These are phyloP conservation scores for Electrona antarctica DNA, from an alignment of 2,113 vertebrate species.

Conservation along the genomic window DNA sequence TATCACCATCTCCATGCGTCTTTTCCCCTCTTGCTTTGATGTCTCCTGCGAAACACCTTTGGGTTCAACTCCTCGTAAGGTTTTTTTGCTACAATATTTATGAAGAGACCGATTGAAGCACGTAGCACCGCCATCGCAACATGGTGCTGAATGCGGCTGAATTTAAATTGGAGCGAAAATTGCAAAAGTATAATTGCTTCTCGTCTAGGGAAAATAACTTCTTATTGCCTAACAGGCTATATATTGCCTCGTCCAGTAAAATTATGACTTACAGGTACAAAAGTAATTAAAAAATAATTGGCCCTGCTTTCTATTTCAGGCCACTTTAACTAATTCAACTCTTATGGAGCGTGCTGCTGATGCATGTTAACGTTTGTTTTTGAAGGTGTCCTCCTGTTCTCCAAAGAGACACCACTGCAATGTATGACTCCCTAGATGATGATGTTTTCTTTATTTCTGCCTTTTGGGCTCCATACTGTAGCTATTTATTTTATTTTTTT, in stretches of 20 bases:
- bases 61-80: not conserved
- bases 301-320: not conserved
- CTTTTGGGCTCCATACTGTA: not conserved
- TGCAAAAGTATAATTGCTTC: conserved; percentile 12
- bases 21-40: too few species aligned
- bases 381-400: not conserved
- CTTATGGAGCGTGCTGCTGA: not conserved
- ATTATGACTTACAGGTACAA: conserved; percentile 2
- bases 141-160: conserved; percentile 5
- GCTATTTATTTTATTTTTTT: not conserved
- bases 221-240: conserved; percentile 1
- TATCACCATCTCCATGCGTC: too few species aligned
- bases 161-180: conserved; percentile 9
- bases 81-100: not conserved
- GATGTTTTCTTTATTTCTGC: not conserved
- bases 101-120: conserved; percentile 12
- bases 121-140: not conserved
- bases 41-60: conserved; percentile 1
- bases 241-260: not conserved
- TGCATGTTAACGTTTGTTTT: not conserved
- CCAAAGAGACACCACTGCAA: too few species aligned
- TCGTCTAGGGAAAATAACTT: not conserved
- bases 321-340: not conserved
- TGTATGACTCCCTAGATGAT: not conserved
- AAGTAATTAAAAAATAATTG: conserved; percentile 6